A percentile compares a stretch with the other conserved stretches of the same genome.
These are phyloP conservation scores for pig (Sus scrofa) DNA, from an alignment of 2,113 vertebrate species.

Conservation along the genomic window DNA sequence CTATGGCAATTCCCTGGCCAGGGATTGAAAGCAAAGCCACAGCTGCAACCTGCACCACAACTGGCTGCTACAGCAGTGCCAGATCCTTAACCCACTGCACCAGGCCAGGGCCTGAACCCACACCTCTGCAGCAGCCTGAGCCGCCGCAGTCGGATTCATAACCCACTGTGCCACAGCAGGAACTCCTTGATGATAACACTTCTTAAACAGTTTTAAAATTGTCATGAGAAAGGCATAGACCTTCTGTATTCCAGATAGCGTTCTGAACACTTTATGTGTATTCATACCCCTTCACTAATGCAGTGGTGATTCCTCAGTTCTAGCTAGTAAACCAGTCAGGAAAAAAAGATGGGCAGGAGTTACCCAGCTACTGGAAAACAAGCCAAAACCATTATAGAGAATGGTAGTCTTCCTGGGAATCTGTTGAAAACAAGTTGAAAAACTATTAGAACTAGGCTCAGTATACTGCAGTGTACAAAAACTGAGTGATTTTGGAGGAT, in stretches of 20 bases:
- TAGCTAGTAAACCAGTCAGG: neutral
- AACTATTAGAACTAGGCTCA: neutral
- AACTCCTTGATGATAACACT: neutral
- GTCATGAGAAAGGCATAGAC: neutral
- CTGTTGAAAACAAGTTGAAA: neutral
- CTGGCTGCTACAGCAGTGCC: too few species aligned
- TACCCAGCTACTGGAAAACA: neutral
- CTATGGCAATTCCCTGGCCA: too few species aligned
- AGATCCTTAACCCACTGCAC: too few species aligned
- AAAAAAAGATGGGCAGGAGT: neutral
- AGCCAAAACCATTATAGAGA: neutral
- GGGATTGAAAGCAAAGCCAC: too few species aligned
- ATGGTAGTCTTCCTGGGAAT: neutral
- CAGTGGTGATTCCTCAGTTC: neutral
- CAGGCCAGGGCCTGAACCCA: too few species aligned
- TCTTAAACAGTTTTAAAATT: neutral
- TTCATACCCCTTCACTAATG: neutral
- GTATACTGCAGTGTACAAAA: neutral
- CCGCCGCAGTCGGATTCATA: too few species aligned
- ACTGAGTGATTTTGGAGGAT: neutral
- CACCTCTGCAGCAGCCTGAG: too few species aligned
- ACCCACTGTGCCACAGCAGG: too few species aligned
- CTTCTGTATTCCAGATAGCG: too few species aligned
- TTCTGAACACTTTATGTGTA: accelerated
- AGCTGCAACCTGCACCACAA: too few species aligned